Evolutionary conservation across 1,140 invertebrate species (phyloP).

Genomic region (Drosophila repletoides): DNA sequence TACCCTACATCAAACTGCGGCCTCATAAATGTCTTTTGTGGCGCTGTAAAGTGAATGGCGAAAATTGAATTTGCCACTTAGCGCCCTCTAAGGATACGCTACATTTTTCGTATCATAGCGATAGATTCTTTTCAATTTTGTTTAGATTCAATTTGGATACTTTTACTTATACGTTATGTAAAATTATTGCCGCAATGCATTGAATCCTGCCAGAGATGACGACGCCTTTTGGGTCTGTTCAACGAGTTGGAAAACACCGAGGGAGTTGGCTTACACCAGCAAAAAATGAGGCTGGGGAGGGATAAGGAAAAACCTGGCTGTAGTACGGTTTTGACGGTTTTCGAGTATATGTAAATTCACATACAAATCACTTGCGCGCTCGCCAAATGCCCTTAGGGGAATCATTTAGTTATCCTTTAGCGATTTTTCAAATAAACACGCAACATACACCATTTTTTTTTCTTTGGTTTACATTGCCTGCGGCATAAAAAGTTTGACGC

Average conservation of each 20-base stretch:
- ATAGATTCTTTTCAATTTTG: slow-evolving; percentile 34
- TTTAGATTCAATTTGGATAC: slow-evolving; percentile 70
- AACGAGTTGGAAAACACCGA: slow-evolving; percentile 73
- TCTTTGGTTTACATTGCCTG: slow-evolving; percentile 24
- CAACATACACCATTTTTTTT: slow-evolving; percentile 39
- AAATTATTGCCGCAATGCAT: slow-evolving; percentile 65
- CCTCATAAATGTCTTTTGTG: too few relatives aligned
- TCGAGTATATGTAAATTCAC: slow-evolving; percentile 69
- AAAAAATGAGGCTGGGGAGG: background rate
- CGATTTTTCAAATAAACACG: slow-evolving; percentile 79
- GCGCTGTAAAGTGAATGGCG: slow-evolving; percentile 13
- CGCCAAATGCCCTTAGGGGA: slow-evolving; percentile 73
- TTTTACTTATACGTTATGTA: slow-evolving; percentile 68
- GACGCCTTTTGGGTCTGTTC: slow-evolving; percentile 43
- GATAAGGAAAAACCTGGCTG: background rate
- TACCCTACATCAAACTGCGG: slow-evolving; percentile 9
- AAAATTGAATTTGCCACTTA: slow-evolving; percentile 66
- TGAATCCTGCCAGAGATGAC: slow-evolving; percentile 16
- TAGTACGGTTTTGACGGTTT: too few relatives aligned
- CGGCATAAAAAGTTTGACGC: slow-evolving; percentile 58
- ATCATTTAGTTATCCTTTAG: slow-evolving; percentile 78
- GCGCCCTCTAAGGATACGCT: background rate
- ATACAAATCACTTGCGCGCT: slow-evolving; percentile 72
- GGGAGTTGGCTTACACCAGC: slow-evolving; percentile 39
- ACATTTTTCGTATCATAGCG: background rate